A percentile compares a stretch with the other conserved stretches of the same genome.
Evolutionary conservation across 2,113 vertebrate species (phyloP).

Genomic region (Colistium nudipinnis): DNA sequence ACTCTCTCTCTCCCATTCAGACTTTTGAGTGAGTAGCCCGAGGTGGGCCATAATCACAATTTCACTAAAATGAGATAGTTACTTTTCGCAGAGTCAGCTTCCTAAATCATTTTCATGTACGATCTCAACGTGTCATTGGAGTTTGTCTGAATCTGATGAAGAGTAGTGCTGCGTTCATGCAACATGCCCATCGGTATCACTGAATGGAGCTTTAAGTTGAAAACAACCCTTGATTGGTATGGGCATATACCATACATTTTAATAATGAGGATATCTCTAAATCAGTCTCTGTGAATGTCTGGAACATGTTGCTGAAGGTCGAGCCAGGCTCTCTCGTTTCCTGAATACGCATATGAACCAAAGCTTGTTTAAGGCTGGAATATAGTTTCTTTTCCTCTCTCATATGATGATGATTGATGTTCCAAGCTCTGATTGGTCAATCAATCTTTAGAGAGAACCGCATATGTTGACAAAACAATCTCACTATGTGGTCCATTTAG

Average conservation of each 20-base stretch:
- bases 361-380: not conserved
- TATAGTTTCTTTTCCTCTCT: not conserved
- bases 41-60: constrained; percentile 51
- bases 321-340: too few relatives aligned
- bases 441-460: not conserved
- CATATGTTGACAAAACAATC: not conserved
- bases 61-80: constrained; percentile 56
- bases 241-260: too few relatives aligned
- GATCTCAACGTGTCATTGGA: constrained; percentile 28
- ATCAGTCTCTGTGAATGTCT: not conserved
- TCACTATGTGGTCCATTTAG: not conserved
- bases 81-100: constrained; percentile 48
- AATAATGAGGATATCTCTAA: constrained; percentile 25
- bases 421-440: not conserved
- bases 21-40: constrained; percentile 46
- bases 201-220: too few relatives aligned
- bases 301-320: not conserved
- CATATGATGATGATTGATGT: not conserved
- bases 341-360: not conserved
- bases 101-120: constrained; percentile 32
- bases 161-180: too few relatives aligned
- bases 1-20: constrained; percentile 2
- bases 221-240: too few relatives aligned
- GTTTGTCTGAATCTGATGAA: constrained; percentile 39
- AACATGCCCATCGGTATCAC: too few relatives aligned